Conservation (phyloP, 2,888 invertebrate species). For the Drosophila emarginata region DNA sequence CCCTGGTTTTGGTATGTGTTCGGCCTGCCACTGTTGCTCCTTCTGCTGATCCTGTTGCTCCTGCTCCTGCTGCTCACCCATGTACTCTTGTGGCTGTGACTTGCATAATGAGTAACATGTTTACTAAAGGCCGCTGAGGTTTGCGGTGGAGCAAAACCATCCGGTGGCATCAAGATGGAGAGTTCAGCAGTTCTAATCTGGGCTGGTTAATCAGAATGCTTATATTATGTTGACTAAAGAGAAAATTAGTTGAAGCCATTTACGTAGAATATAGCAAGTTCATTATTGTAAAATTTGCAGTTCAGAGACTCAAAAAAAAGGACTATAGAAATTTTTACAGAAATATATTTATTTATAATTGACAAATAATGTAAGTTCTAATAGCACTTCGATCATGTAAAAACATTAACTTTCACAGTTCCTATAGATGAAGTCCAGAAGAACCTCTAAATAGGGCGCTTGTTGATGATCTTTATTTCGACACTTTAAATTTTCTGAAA, state of each 20-base stretch:
- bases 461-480: no score
- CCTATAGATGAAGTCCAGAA: no score
- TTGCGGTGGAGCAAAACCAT: not conserved
- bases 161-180: not conserved
- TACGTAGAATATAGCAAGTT: no score
- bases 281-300: no score
- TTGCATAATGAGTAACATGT: constrained; percentile 70
- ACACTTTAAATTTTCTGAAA: no score
- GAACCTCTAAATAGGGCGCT: no score
- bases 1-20: constrained; percentile 14
- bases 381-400: no score
- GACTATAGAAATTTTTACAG: no score
- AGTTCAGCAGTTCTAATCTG: not conserved
- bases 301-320: no score
- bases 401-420: no score
- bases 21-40: constrained; percentile 8
- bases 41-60: not conserved
- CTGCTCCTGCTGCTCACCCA: not conserved
- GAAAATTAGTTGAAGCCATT: not conserved
- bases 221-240: not conserved
- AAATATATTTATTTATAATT: no score
- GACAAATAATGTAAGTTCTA: no score
- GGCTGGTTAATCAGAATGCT: not conserved
- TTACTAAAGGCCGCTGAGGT: constrained; percentile 42
- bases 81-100: constrained; percentile 45